Percentiles rank a stretch among this genome's conserved stretches.
phyloP scores from a whole-genome alignment of 2,797 vertebrate genomes.

The Pangasius larnaudii region DNA sequence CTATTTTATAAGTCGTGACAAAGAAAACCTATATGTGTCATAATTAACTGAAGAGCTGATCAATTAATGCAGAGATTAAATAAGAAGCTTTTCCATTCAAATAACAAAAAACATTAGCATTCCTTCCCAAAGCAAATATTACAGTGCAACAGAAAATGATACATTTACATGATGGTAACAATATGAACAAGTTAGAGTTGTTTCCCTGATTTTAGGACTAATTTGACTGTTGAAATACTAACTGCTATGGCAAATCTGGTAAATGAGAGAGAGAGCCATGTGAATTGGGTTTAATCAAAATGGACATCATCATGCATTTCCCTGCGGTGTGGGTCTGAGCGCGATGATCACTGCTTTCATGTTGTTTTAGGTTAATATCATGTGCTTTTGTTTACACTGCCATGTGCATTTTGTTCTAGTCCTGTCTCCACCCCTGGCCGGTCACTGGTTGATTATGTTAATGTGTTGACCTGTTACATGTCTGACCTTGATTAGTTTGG shows the following conservation, averaged over 20 bases:
- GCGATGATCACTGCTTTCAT: neutral
- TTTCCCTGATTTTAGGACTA: neutral
- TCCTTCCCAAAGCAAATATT: neutral
- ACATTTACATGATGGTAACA: neutral
- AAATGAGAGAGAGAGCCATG: neutral
- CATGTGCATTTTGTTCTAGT: neutral
- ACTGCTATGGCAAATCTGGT: neutral
- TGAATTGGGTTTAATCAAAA: neutral
- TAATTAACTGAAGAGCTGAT: neutral
- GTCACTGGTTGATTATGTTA: neutral
- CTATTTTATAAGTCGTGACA: neutral
- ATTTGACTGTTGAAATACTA: neutral
- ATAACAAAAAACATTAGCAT: neutral
- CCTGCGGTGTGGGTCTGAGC: neutral
- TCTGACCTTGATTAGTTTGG: neutral
- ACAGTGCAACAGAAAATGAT: neutral
- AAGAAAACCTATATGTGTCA: neutral
- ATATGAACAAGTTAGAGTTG: neutral
- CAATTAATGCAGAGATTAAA: slow-evolving; percentile 2
- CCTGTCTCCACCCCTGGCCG: neutral
- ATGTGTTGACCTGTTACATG: neutral
- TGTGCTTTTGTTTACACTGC: neutral
- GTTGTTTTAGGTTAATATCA: neutral
- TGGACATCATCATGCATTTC: neutral
- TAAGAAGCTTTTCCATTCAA: neutral